Conservation (phyloP, 1,140 invertebrate species). For the Uloborus diversus region DNA sequence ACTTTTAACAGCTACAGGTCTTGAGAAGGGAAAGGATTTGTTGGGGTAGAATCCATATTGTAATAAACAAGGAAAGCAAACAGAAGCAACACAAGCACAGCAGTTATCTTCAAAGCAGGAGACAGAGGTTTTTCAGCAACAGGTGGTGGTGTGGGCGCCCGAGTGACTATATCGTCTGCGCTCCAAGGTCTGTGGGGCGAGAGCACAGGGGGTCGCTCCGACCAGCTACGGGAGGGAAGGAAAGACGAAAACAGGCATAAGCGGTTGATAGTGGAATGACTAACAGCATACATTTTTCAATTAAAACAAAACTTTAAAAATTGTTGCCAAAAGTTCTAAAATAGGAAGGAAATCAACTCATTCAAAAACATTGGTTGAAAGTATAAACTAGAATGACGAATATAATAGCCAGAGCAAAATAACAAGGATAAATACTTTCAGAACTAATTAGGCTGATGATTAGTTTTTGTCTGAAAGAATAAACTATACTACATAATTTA, state of each 20-base stretch:
- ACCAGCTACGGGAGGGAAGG: neutral
- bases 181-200: neutral
- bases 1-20: neutral
- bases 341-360: no score
- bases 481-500: no score
- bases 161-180: neutral
- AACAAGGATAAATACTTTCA: no score
- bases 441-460: no score
- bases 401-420: no score
- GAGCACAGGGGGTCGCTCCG: neutral
- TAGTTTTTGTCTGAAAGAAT: no score
- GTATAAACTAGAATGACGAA: no score
- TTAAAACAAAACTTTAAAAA: no score
- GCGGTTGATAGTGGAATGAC: no score
- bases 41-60: conserved; percentile 2
- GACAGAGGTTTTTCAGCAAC: neutral
- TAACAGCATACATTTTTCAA: no score
- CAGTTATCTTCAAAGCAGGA: neutral
- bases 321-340: no score
- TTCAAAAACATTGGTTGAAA: no score
- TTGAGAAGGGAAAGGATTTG: neutral
- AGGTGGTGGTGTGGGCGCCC: neutral
- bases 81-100: neutral
- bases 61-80: neutral
- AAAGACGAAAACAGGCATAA: neutral